Conservation (phyloP, 2,113 vertebrate genomes). For the Nibea albiflora region DNA sequence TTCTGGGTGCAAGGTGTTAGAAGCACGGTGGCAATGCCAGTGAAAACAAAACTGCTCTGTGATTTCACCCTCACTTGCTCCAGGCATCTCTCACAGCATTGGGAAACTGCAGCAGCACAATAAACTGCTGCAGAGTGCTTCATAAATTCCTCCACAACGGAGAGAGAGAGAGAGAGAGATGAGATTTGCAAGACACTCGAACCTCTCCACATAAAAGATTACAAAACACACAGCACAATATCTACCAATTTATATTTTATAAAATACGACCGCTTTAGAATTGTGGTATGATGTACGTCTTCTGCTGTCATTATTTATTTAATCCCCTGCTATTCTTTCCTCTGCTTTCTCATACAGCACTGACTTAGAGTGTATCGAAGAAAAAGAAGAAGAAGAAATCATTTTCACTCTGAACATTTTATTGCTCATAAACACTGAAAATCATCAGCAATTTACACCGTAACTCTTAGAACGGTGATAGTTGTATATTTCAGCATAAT, state of each 20-base stretch:
- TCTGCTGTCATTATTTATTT: neutral
- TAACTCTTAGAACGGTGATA: neutral
- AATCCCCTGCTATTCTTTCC: fast-evolving
- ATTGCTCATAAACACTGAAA: slow-evolving; percentile 1
- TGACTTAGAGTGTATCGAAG: neutral
- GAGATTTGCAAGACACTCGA: neutral
- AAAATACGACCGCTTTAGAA: neutral
- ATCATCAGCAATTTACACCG: neutral
- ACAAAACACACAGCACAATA: neutral
- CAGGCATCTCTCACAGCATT: slow-evolving; percentile 66
- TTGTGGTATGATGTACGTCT: neutral
- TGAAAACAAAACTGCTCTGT: slow-evolving; percentile 78
- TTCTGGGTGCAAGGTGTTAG: slow-evolving; percentile 46
- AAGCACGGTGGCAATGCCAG: slow-evolving; percentile 46
- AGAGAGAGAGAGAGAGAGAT: slow-evolving; percentile 1
- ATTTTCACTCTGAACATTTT: neutral
- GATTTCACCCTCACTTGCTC: slow-evolving; percentile 75
- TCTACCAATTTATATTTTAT: neutral
- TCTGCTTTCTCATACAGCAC: neutral
- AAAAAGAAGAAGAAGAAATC: neutral
- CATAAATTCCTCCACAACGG: slow-evolving; percentile 10
- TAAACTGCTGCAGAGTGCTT: slow-evolving; percentile 48
- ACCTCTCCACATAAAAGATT: neutral
- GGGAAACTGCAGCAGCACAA: slow-evolving; percentile 56
- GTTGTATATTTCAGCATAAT: neutral